Evolutionary conservation across 2,888 invertebrate species (phyloP), one percentile per base, ranked within the genome.

Genomic region (Andricus curvator): DNA sequence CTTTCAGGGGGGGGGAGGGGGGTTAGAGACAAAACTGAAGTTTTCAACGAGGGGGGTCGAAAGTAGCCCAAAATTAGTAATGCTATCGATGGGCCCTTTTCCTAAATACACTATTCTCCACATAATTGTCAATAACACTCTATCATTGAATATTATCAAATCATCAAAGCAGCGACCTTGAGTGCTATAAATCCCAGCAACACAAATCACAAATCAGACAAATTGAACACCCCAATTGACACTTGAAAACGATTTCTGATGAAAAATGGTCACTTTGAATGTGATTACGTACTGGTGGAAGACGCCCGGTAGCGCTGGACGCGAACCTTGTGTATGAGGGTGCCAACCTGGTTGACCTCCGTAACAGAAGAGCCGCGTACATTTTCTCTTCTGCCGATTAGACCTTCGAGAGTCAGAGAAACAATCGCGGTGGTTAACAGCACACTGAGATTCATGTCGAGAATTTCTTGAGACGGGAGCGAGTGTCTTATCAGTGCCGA

Each of bases 271-370:
- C 74, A 74, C 70, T 51, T 60, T 60, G 70, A 29, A 48, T 25
- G 15, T 44, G 9, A 44, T 33, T 85, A 91, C 92, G 86, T 91
- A 93, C 93, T 82, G 90, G 86, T 83, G 82, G 41, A 82, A 41
- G 15, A 78, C 76, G 44, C 78, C 79, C 78, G 81, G 81, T 17
- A 79, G 76, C 17, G 78, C 67, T 78, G 65, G 84, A 83, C 56
- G 84, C 82, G 79, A 81, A 84, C 17, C 84, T 79, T 33, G 79
- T 68, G 25, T 81, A 80, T 9, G 78, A 68, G 76, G 80, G 65
- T 33, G 78, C 76, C 41, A 87, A 81, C 48, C 80, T 84, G 76
- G 84, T 81, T 78, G 87, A 87, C 81, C 85, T 88, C 78, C 86
- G 85, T 79, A 88, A 82, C 74, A 88, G 79, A 74, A 90, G 80